These are phyloP conservation scores for Nesoenas mayeri DNA, from an alignment of 2,113 vertebrate species.

Conservation along the genomic window DNA sequence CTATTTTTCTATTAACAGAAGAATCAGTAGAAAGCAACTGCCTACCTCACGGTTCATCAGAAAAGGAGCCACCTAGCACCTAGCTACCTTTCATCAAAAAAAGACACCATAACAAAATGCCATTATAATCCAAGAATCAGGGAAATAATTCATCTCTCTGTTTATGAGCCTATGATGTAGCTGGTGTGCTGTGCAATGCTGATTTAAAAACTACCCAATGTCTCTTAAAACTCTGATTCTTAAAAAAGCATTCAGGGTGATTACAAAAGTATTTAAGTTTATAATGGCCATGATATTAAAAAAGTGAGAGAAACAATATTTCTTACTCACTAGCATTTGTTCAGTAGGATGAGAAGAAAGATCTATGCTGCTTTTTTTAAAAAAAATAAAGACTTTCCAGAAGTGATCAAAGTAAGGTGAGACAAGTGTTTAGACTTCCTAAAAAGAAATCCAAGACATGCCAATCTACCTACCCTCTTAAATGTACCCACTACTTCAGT, in stretches of 20 bases:
- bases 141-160: slow-evolving; percentile 24
- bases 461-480: neutral
- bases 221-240: slow-evolving; percentile 26
- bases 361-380: neutral
- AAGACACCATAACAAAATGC: slow-evolving; percentile 1
- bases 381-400: neutral
- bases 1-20: slow-evolving; percentile 50
- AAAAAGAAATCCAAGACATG: neutral
- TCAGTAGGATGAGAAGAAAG: neutral
- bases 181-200: neutral
- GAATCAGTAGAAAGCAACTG: slow-evolving; percentile 46
- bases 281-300: neutral
- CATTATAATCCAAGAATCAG: slow-evolving; percentile 46
- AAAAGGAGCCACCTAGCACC: neutral
- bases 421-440: neutral
- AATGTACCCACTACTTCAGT: neutral
- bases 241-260: neutral
- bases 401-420: neutral
- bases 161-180: slow-evolving; percentile 2
- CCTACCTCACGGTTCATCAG: neutral
- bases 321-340: neutral
- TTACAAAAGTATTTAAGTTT: slow-evolving; percentile 1
- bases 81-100: slow-evolving; percentile 26
- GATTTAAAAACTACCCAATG: slow-evolving; percentile 29
- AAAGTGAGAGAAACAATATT: neutral